These are phyloP conservation scores for Clarias macrocephalus DNA, from an alignment of 2,113 vertebrate genomes.

Conservation along the genomic window DNA sequence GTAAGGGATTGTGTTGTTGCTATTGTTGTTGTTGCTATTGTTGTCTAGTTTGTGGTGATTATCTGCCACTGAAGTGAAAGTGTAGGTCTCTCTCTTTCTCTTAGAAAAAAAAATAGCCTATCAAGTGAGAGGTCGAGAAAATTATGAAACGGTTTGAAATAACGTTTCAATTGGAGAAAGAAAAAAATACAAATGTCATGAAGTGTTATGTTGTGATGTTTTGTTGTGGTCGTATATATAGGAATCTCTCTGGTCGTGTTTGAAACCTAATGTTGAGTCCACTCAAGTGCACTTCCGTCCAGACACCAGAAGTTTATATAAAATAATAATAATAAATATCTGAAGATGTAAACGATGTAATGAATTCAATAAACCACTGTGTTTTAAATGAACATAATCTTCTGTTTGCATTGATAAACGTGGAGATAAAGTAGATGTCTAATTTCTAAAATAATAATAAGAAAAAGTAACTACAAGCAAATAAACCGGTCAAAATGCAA, in stretches of 20 bases:
- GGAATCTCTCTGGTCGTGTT: constrained; percentile 69
- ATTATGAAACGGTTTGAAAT: constrained; percentile 72
- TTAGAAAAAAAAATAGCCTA: constrained; percentile 65
- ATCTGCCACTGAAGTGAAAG: constrained; percentile 75
- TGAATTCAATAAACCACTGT: constrained; percentile 95
- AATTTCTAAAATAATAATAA: not conserved
- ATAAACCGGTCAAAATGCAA: not conserved
- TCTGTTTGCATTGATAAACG: constrained; percentile 50
- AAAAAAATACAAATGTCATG: constrained; percentile 61
- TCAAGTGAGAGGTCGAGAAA: constrained; percentile 77
- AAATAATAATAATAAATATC: constrained; percentile 67
- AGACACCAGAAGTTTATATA: constrained; percentile 75
- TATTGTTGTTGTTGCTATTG: constrained; percentile 63
- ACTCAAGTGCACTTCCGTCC: constrained; percentile 81
- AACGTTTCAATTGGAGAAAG: constrained; percentile 64
- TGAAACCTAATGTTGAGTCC: constrained; percentile 75
- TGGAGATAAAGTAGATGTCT: not conserved
- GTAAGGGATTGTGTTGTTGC: constrained; percentile 75
- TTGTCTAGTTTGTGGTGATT: constrained; percentile 76
- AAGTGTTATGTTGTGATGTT: constrained; percentile 71
- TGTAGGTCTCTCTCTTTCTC: constrained; percentile 61
- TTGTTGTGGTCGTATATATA: constrained; percentile 70
- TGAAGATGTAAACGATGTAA: constrained; percentile 92
- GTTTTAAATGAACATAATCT: constrained; percentile 60
- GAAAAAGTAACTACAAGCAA: not conserved